Conservation (phyloP, 2,888 invertebrate species). For the Drosophila pegasa region DNA sequence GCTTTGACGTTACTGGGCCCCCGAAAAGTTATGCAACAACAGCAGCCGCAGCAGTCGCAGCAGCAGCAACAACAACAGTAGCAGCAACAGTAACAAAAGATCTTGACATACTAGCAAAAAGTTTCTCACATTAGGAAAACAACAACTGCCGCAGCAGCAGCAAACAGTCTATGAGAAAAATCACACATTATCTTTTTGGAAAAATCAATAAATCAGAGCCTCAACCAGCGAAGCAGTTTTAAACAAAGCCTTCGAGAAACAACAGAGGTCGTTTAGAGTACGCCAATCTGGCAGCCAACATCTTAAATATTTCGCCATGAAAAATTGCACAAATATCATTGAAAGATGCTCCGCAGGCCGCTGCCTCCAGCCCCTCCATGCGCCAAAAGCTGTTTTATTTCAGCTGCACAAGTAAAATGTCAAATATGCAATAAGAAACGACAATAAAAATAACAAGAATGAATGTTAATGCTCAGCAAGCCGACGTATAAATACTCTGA, state of each 20-base stretch:
- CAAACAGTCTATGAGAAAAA: constrained; percentile 78
- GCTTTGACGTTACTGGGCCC: constrained; percentile 8
- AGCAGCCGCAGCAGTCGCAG: constrained; percentile 7
- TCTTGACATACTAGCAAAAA: constrained; percentile 66
- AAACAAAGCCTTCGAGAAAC: constrained; percentile 54
- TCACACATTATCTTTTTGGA: constrained; percentile 81
- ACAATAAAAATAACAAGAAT: constrained; percentile 20
- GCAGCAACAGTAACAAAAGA: constrained; percentile 50
- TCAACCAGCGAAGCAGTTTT: constrained; percentile 41
- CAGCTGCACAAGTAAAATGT: constrained; percentile 69
- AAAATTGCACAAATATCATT: constrained; percentile 72
- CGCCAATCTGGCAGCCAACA: constrained; percentile 61
- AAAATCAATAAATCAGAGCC: constrained; percentile 81
- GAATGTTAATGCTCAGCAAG: not conserved
- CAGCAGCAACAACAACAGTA: constrained; percentile 17
- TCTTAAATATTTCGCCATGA: constrained; percentile 73
- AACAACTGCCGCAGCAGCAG: constrained; percentile 27
- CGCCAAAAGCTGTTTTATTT: constrained; percentile 19
- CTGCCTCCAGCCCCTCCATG: not conserved
- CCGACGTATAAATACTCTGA: not conserved
- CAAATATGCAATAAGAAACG: constrained; percentile 72
- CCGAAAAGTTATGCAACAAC: constrained; percentile 60
- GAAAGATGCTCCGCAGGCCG: constrained; percentile 44
- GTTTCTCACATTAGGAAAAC: constrained; percentile 75
- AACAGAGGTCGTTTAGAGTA: constrained; percentile 57